Base-by-base conservation (phyloP, 2,113 vertebrate genomes). In the Conger conger region DNA sequence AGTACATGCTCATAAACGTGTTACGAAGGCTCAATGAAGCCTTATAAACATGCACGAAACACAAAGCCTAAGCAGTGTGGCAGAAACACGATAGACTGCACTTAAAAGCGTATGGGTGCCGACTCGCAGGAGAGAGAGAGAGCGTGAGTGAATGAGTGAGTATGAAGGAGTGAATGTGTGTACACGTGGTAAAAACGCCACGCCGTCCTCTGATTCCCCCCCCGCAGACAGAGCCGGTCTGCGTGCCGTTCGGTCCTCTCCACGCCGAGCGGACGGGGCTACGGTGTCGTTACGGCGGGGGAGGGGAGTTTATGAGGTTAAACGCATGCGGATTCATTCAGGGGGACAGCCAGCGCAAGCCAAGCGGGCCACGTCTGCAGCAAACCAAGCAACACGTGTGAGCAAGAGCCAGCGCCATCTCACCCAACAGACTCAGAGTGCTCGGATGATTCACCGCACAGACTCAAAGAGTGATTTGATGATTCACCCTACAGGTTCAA, bases 321-420 rank as follows among this genome's bases (percentile, higher is more conserved):
- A 68, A 68, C 17, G 57, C 81, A 68, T 82, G 81, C 81, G 2
- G 20, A n/a, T 63, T 30, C 80, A 82, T 82, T 82, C 80, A 36
- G 36, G 78, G 78, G 37, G 78, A 82, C 81, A 38, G 57, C 81
- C 36, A 20, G 23, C 23, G 81, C 81, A 82, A 68, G 57, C 36
- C n/a, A 23, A 40, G 11, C 30, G 33, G 42, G 79, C 1, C 35
- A 16, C 16, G 37, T 38, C 15, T 37, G 76, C 36, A 20, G 68
- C n/a, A 73, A 73, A 73, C n/a, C 68, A 73, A 73, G 68, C 68
- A 33, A 33, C n/a, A 33, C 11, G 68, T 4, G 60, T 4, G 60
- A 4, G 60, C 60, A n/a, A 8, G 60, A n/a, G 60, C n/a, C 8
- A 33, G 27, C 2, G n/a, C 68, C 0, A 11, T n/a, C 68, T n/a